Conservation (phyloP, 2,797 vertebrate species). For the Gymnothorax reevesii region DNA sequence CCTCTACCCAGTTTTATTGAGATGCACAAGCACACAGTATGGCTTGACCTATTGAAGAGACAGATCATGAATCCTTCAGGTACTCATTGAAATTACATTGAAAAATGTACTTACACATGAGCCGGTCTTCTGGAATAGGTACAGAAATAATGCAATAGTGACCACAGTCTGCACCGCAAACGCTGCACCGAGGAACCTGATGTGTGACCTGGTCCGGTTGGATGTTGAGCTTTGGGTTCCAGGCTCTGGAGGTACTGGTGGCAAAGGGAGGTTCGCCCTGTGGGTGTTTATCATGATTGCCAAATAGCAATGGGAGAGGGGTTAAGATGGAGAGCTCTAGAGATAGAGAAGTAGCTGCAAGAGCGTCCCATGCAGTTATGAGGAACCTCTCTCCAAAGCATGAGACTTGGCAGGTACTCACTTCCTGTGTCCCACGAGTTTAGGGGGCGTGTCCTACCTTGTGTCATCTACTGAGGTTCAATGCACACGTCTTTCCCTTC, state of each 20-base stretch:
- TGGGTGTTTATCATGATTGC: constrained; percentile 77
- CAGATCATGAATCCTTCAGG: background rate
- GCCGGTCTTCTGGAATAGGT: constrained; percentile 75
- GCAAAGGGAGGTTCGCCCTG: constrained; percentile 68
- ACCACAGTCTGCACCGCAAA: constrained; percentile 77
- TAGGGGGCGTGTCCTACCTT: background rate
- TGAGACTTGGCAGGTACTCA: constrained; percentile 49
- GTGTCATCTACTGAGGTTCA: background rate
- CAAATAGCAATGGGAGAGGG: constrained; percentile 26
- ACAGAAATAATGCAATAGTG: constrained; percentile 79
- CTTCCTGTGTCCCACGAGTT: constrained; percentile 65
- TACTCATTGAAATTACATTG: background rate
- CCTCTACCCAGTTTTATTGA: background rate
- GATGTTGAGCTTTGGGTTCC: constrained; percentile 17
- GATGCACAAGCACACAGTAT: background rate
- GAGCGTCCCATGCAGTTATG: constrained; percentile 63
- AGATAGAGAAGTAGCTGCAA: constrained; percentile 50
- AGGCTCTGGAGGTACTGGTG: constrained; percentile 67
- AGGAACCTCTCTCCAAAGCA: constrained; percentile 44
- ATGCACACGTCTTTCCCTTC: constrained; percentile 19
- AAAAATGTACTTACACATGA: constrained; percentile 55
- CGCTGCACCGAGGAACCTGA: constrained; percentile 74
- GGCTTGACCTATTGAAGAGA: background rate
- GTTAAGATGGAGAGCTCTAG: constrained; percentile 35
- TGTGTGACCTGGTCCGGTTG: constrained; percentile 65